Evolutionary conservation across 2,797 vertebrate genomes (phyloP).

Genomic region (Cyprinodon diabolis): DNA sequence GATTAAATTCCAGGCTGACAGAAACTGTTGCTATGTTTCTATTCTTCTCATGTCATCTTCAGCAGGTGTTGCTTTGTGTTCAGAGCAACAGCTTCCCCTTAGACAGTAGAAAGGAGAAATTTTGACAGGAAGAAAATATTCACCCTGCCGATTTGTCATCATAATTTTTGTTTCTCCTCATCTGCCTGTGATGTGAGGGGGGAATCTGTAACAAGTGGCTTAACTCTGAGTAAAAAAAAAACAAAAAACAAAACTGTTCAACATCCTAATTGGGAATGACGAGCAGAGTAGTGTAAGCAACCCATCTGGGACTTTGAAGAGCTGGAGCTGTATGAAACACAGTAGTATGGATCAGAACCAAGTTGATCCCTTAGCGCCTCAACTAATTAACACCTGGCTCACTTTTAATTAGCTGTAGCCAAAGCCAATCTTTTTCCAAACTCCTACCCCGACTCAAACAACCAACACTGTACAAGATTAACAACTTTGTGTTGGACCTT

Average conservation of each 20-base stretch:
- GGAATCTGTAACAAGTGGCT: constrained; percentile 43
- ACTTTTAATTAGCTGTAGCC: constrained; percentile 65
- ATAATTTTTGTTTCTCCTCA: constrained; percentile 54
- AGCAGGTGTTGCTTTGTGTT: constrained; percentile 55
- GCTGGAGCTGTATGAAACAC: constrained; percentile 56
- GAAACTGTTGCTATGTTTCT: constrained; percentile 34
- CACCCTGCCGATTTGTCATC: constrained; percentile 63
- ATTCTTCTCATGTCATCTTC: constrained; percentile 33
- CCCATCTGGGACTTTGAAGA: constrained; percentile 74
- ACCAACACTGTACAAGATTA: constrained; percentile 37
- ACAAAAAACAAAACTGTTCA: constrained; percentile 54
- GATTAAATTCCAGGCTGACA: constrained; percentile 13
- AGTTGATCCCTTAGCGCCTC: constrained; percentile 54
- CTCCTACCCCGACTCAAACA: neutral
- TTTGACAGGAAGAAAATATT: constrained; percentile 58
- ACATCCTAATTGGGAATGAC: constrained; percentile 78
- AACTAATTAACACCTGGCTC: constrained; percentile 77
- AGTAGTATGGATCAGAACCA: constrained; percentile 67
- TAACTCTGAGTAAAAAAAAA: constrained; percentile 44
- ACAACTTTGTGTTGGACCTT: constrained; percentile 40
- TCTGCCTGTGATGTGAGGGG: constrained; percentile 53
- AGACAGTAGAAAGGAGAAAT: constrained; percentile 56
- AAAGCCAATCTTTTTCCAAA: constrained; percentile 20
- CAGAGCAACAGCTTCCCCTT: constrained; percentile 41
- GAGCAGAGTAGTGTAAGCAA: constrained; percentile 63